Base-by-base conservation (phyloP, 2,888 invertebrate species). In the Graphium colonna region DNA sequence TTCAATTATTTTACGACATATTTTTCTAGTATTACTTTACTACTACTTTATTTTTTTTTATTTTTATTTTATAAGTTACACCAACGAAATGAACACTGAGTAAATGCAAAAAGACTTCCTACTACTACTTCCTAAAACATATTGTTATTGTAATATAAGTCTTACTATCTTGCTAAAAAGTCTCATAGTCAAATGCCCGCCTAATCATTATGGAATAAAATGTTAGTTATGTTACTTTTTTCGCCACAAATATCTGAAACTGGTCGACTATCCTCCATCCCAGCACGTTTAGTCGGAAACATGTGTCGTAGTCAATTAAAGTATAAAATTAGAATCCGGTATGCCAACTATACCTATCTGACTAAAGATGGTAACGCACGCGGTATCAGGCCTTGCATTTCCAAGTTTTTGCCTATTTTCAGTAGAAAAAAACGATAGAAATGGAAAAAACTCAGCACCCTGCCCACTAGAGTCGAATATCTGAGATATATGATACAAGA, bases 241-340 rank as follows among this genome's bases (percentile, higher is more conserved):
- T 43, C 43, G 21, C 33, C 41, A 18, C 38, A 16, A 52, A 41
- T 41, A 33, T 36, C 8, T 41, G 1, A n/a, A 52, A 52, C 52
- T 42, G 42, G 47, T 42, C 26, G 17, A 12, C 9, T 13, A 42
- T 52, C 33, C 46, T 17, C 41, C 46, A 33, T 52, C 40, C 39
- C 41, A 15, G 21, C 41, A 8, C 13, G 40, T 46, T 46, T 46
- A 46, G 33, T 42, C 38, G 46, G 36, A 52, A 52, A 52, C 43
- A 43, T 43, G 43, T 53, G 48, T 48, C 17, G 36, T 15, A 5
- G 16, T 52, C 47, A 47, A 52, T 53, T 53, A 48, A 39, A 42
- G 53, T n/a, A 48, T 52, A 43, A 48, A 48, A 43, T 48, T 48
- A 53, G 18, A 31, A 17, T 31, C 47, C 38, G 43, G 43, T 38